A percentile compares a stretch with the other conserved stretches of the same genome.
Conservation (phyloP, 2,888 invertebrate species). For the Folsomia candida region DNA sequence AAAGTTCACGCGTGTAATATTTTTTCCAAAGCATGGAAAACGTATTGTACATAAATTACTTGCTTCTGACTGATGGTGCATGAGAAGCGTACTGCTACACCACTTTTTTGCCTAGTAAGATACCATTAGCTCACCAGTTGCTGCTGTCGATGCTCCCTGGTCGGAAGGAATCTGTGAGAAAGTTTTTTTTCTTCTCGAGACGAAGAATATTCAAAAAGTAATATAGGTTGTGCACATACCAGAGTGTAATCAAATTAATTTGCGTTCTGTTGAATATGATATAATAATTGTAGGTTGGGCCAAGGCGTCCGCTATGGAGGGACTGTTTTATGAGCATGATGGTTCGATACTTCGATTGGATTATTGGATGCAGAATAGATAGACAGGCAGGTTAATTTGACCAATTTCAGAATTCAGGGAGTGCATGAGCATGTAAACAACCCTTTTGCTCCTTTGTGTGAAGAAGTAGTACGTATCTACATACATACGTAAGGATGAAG, state of each 20-base stretch:
- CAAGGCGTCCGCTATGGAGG: background rate
- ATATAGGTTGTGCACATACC: conserved; percentile 1
- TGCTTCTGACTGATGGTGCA: conserved; percentile 38
- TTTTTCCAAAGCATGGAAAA: conserved; percentile 15
- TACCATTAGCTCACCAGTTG: background rate
- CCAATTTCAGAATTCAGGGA: too few species aligned
- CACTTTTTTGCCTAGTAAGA: background rate
- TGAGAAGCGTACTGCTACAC: conserved; percentile 33
- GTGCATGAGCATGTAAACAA: too few species aligned
- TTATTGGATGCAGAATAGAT: conserved; percentile 31
- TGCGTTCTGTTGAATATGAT: conserved; percentile 38
- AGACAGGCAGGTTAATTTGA: conserved; percentile 50
- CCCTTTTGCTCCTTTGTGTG: too few species aligned
- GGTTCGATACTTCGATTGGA: background rate
- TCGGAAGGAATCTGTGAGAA: background rate
- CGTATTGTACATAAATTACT: conserved; percentile 43
- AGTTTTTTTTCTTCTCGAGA: background rate
- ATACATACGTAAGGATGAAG: too few species aligned
- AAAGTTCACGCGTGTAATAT: conserved; percentile 3
- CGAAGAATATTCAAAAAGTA: background rate
- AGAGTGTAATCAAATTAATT: conserved; percentile 6
- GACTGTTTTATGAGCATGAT: conserved; percentile 10
- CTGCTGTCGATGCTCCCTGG: background rate
- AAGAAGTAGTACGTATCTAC: too few species aligned
- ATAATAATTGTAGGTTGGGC: conserved; percentile 48